Evolutionary conservation across 2,888 invertebrate genomes (phyloP), one percentile per base, ranked within the genome.

Genomic region (Lasioglossum figueresi): DNA sequence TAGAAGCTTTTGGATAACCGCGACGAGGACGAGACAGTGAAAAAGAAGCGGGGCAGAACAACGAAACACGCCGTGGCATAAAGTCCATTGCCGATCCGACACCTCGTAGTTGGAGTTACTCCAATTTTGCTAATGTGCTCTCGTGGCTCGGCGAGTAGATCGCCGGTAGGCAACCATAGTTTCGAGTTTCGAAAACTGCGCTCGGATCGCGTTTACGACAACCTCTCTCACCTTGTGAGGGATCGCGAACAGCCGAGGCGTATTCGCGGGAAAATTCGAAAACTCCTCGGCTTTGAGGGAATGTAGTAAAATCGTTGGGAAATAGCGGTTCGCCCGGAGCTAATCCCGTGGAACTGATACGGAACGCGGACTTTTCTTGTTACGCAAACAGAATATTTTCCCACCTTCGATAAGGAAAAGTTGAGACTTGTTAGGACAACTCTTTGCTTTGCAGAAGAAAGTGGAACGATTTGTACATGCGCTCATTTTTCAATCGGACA

Each of bases 51-150:
- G 5, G 68, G 37, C 27, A 45, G 74, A 80, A 81, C 77, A 83
- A 79, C 63, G 81, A 82, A 82, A 83, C 83, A 76, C 76, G 43
- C 19, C 23, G 12, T 31, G 14, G 80, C 75, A 66, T 79, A 83
- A 86, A 85, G 88, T 85, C 82, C 84, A 87, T 86, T 87, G 86
- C 66, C 89, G 90, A 89, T 90, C 84, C 81, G 84, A 90, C 89
- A 88, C 89, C 90, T 89, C 89, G 88, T 89, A 91, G 91, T 94
- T 94, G 93, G 93, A 93, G 91, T 89, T 89, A 87, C 90, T 94
- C 94, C 94, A 94, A 94, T 94, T 94, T 93, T 93, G 88, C 92
- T 94, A 94, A 94, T 94, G 94, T 92, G 93, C 91, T 86, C 91
- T 85, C 76, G 80, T 45, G 82, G 79, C 77, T 73, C 66, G 82